Evolutionary conservation across 2,888 invertebrate genomes (phyloP).

Genomic region (Tetramorium bicarinatum): DNA sequence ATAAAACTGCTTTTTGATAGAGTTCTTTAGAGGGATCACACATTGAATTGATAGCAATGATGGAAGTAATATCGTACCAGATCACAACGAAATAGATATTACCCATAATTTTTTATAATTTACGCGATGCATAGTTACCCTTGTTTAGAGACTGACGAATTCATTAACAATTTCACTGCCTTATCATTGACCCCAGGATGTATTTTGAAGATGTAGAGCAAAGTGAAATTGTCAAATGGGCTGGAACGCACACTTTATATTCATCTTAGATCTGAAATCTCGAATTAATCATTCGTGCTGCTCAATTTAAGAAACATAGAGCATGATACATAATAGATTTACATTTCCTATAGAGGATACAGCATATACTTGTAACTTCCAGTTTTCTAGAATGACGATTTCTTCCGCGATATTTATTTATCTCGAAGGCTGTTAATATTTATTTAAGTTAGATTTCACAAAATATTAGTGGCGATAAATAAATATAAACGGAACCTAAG

Average conservation of each 20-base stretch:
- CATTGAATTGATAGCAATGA: conserved; percentile 45
- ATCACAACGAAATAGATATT: conserved; percentile 72
- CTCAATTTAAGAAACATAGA: conserved; percentile 36
- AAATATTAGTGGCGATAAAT: conserved; percentile 28
- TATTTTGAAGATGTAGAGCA: conserved; percentile 46
- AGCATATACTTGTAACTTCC: conserved; percentile 39
- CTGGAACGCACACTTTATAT: conserved; percentile 49
- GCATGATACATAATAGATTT: conserved; percentile 30
- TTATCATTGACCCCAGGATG: conserved; percentile 71
- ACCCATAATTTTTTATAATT: conserved; percentile 66
- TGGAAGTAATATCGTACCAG: conserved; percentile 33
- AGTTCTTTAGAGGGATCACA: conserved; percentile 47
- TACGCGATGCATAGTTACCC: conserved; percentile 56
- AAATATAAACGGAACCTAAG: conserved; percentile 48
- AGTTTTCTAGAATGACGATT: conserved; percentile 43
- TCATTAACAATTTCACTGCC: conserved; percentile 74
- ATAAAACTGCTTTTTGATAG: conserved; percentile 74
- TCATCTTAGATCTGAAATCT: conserved; percentile 48
- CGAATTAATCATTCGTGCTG: conserved; percentile 44
- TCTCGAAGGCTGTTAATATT: conserved; percentile 60
- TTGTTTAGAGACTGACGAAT: conserved; percentile 61
- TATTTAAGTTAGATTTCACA: conserved; percentile 52
- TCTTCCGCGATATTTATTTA: conserved; percentile 56
- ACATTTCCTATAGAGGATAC: conserved; percentile 15
- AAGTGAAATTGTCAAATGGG: conserved; percentile 49